Percentiles rank a stretch among this genome's conserved stretches.
phyloP scores from a whole-genome alignment of 2,888 invertebrate genomes.

The Meiosimyza platycephala region DNA sequence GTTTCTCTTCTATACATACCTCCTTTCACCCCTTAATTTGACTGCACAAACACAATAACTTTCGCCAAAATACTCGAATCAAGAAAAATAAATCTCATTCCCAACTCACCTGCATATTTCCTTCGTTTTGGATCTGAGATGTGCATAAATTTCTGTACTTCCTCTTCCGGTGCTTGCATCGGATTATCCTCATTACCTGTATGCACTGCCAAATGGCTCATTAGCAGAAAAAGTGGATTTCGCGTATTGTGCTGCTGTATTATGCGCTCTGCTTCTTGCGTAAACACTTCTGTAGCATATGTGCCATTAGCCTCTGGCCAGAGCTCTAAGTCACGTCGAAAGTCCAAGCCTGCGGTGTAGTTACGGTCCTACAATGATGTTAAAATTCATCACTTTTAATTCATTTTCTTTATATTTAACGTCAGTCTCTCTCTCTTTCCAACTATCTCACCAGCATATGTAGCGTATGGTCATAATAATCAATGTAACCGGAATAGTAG shows the following conservation, averaged over 20 bases:
- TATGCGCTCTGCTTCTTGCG: slow-evolving; percentile 73
- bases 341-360: slow-evolving; percentile 67
- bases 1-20: too few relatives aligned
- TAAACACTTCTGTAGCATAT: slow-evolving; percentile 81
- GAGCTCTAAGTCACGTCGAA: slow-evolving; percentile 69
- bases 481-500: slow-evolving; percentile 84
- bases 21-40: too few relatives aligned
- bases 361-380: slow-evolving; percentile 49
- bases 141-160: slow-evolving; percentile 75
- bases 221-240: slow-evolving; percentile 81
- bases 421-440: neutral
- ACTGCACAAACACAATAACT: too few relatives aligned
- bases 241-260: slow-evolving; percentile 72
- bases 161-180: slow-evolving; percentile 79
- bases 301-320: slow-evolving; percentile 70
- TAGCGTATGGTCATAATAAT: slow-evolving; percentile 80
- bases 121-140: slow-evolving; percentile 76
- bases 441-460: slow-evolving; percentile 64
- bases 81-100: too few relatives aligned
- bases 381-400: neutral
- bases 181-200: slow-evolving; percentile 77
- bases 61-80: neutral
- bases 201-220: slow-evolving; percentile 86
- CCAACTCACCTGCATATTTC: slow-evolving; percentile 74
- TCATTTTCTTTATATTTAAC: neutral